A percentile compares a stretch with the other conserved stretches of the same genome.
phyloP scores from a whole-genome alignment of 2,888 invertebrate species.

The Julus scandinavius region DNA sequence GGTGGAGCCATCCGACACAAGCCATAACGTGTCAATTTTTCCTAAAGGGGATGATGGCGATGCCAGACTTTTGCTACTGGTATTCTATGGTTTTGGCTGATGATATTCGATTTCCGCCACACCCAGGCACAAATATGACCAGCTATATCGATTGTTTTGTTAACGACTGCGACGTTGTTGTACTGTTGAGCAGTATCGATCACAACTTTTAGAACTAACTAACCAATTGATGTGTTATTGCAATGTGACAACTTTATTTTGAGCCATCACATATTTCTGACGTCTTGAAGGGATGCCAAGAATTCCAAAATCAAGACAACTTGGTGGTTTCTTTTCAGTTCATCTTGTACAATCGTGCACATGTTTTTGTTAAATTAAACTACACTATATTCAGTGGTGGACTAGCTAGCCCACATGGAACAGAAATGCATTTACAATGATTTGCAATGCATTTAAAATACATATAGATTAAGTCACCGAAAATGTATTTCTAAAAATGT shows the following conservation, averaged over 20 bases:
- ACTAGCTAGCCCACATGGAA: too few species aligned
- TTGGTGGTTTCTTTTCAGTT: neutral
- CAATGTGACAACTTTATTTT: conserved; percentile 7
- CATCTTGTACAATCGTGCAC: neutral
- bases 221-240: neutral
- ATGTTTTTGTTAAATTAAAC: too few species aligned
- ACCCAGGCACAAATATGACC: conserved; percentile 16
- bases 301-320: neutral
- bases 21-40: neutral
- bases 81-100: neutral
- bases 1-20: neutral
- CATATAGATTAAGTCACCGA: too few species aligned
- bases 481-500: too few species aligned
- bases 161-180: conserved; percentile 22
- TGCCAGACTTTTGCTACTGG: neutral
- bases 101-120: neutral
- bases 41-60: neutral
- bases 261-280: neutral
- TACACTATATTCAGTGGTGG: too few species aligned
- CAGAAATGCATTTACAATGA: too few species aligned
- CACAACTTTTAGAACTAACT: conserved; percentile 25
- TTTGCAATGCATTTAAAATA: too few species aligned
- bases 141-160: conserved; percentile 19
- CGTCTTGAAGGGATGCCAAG: neutral
- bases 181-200: conserved; percentile 19